Evolutionary conservation across 2,888 invertebrate species (phyloP), one percentile per base, ranked within the genome.

Genomic region (Drosophila lacicola): DNA sequence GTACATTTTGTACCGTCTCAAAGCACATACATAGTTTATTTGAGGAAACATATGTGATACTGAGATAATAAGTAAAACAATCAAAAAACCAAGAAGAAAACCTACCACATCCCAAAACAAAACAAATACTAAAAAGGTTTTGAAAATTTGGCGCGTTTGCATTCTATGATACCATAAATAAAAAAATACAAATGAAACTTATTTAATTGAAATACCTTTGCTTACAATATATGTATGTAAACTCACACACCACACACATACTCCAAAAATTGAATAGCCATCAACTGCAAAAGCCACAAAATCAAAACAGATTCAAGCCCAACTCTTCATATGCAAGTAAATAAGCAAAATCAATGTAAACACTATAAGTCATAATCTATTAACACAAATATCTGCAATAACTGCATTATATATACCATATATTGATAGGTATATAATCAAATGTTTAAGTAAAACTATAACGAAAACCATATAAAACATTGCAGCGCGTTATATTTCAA

Each of bases 1-100:
- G 51, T 74, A 57, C 69, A 42, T 65, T 77, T 68, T 68, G 74
- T 68, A 67, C 58, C 50, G 68, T 63, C 70, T 65, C 67, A 73
- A 73, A 66, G 66, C 70, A 68, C 65, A 65, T 66, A 65, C 61
- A 54, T 71, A 46, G 72, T 74, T 72, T 66, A 74, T 65, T 67
- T 58, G 60, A 71, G 87, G 88, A 90, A 85, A 82, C 90, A 84
- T 83, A 90, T 90, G 90, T 90, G 90, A 90, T 90, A 90, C 77
- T 90, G 90, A 90, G 91, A 90, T 90, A 90, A 90, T 91, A 90
- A 90, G 88, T 70, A 80, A 87, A 82, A 80, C 80, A 69, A 89
- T 79, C 65, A 54, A 68, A 74, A 29, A 71, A 62, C 13, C 47
- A 41, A 57, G 49, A 58, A 33, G 34, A 55, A 57, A 45, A 57